Percentiles rank a stretch among this genome's conserved stretches.
Conservation (phyloP, 2,113 vertebrate species). For the Octodon degus region DNA sequence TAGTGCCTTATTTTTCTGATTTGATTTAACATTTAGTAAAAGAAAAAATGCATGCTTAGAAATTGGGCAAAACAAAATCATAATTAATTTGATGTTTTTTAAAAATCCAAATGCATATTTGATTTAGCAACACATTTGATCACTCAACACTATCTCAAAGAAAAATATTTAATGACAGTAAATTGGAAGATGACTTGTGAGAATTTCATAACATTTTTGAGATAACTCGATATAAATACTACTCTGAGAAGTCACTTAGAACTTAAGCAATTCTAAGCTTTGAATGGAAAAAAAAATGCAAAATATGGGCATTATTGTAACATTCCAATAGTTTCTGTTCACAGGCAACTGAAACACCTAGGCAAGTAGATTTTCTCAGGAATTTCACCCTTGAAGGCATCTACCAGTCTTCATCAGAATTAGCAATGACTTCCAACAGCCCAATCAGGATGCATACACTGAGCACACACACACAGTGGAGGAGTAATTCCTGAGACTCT, state of each 20-base stretch:
- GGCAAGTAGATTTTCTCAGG: not conserved
- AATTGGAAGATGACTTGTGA: not conserved
- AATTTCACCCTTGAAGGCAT: not conserved
- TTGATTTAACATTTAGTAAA: not conserved
- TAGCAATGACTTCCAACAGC: not conserved
- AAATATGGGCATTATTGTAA: not conserved
- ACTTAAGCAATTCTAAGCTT: not conserved
- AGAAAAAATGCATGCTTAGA: not conserved
- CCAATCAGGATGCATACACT: fast-evolving
- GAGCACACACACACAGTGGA: not conserved
- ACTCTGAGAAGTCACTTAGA: not conserved
- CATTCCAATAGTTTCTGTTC: not conserved
- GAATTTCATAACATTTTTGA: not conserved
- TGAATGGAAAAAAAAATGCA: conserved; percentile 39
- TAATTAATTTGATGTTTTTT: not conserved
- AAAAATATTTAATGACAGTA: not conserved
- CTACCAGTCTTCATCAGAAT: not conserved
- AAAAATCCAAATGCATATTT: not conserved
- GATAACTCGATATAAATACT: not conserved
- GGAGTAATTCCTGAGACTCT: not conserved
- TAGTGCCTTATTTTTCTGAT: not conserved
- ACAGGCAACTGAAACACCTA: not conserved
- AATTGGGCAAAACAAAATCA: not conserved
- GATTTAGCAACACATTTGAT: not conserved
- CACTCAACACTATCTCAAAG: not conserved